phyloP scores from a whole-genome alignment of 2,888 invertebrate species.

The Belgica antarctica region DNA sequence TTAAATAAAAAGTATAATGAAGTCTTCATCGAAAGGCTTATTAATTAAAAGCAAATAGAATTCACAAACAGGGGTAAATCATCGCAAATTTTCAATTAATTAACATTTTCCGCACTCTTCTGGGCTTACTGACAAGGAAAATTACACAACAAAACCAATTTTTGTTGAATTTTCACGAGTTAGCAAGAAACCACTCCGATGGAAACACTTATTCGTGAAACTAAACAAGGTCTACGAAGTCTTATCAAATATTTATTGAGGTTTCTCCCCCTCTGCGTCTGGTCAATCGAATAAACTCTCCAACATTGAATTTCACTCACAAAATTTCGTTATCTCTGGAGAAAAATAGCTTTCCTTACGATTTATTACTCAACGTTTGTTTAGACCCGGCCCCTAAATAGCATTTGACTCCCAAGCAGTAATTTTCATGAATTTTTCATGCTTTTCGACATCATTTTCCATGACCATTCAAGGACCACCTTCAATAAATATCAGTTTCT shows the following conservation, averaged over 20 bases:
- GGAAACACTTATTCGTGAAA: no score
- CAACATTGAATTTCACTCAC: constrained; percentile 13
- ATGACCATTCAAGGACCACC: no score
- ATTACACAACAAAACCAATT: no score
- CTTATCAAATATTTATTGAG: constrained; percentile 8
- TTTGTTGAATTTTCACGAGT: no score
- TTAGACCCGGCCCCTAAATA: no score
- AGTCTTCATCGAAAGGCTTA: constrained; percentile 1
- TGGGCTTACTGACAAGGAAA: no score
- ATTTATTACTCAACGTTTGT: constrained; percentile 27
- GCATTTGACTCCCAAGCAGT: no score
- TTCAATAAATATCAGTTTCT: background rate
- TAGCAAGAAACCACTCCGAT: no score
- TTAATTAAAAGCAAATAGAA: background rate
- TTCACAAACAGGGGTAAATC: background rate
- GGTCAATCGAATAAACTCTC: background rate
- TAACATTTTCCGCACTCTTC: background rate
- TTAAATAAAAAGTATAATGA: background rate
- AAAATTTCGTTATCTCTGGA: constrained; percentile 9
- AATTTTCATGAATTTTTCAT: no score
- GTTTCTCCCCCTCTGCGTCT: background rate
- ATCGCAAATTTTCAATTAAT: background rate
- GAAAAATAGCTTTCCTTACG: background rate
- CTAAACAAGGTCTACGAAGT: no score
- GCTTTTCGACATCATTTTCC: no score